A percentile compares a stretch with the other conserved stretches of the same genome.
Conservation (phyloP, 2,113 vertebrate species). For the Poicephalus meyeri region DNA sequence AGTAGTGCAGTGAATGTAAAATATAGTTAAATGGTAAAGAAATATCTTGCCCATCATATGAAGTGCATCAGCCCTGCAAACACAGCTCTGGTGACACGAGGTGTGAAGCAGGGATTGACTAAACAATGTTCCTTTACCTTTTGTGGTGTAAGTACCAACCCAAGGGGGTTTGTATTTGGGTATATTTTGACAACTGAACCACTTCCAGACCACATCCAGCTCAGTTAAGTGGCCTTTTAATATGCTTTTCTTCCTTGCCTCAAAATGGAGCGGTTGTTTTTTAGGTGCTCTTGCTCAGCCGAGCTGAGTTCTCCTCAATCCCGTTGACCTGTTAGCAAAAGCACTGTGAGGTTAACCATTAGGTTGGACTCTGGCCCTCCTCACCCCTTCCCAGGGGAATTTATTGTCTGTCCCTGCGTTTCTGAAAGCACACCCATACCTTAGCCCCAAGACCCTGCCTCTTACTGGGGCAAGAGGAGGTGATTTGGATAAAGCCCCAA, state of each 20-base stretch:
- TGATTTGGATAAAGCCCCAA: not conserved
- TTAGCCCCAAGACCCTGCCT: not conserved
- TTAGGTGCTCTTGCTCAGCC: slow-evolving; percentile 37
- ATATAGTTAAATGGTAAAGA: slow-evolving; percentile 57
- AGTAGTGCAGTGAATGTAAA: slow-evolving; percentile 75
- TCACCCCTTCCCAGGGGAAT: not conserved
- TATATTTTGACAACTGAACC: slow-evolving; percentile 19
- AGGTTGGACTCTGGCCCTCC: slow-evolving; percentile 23
- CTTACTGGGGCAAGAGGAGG: not conserved
- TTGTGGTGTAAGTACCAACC: not conserved
- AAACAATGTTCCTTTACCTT: slow-evolving; percentile 17
- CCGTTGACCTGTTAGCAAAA: not conserved
- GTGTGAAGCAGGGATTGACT: slow-evolving; percentile 28
- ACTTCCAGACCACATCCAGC: not conserved
- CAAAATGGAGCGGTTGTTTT: not conserved
- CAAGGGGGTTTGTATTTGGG: not conserved
- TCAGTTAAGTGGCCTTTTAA: slow-evolving; percentile 46
- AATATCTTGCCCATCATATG: slow-evolving; percentile 44
- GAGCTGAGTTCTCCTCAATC: slow-evolving; percentile 58
- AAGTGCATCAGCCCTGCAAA: slow-evolving; percentile 48
- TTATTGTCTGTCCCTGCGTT: not conserved
- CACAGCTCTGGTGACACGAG: slow-evolving; percentile 10
- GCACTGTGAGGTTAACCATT: slow-evolving; percentile 57
- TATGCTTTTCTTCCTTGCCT: not conserved
- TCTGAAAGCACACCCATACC: not conserved